Evolutionary conservation across 2,113 vertebrate genomes (phyloP).

Genomic region (Callionymus lyra): DNA sequence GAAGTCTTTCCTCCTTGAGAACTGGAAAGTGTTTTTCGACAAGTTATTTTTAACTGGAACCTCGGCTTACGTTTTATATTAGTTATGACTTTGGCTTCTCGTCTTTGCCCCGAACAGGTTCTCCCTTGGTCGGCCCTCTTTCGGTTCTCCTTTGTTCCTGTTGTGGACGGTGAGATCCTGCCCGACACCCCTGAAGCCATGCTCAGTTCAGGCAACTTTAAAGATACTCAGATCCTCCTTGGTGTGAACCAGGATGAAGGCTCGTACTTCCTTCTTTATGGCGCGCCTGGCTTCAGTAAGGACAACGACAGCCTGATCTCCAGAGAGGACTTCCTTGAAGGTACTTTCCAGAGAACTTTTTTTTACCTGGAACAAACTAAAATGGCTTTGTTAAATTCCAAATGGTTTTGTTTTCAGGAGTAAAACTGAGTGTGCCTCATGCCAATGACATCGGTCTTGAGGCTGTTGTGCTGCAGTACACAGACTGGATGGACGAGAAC

Average conservation of each 20-base stretch:
- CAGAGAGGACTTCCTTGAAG: slow-evolving; percentile 80
- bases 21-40: too few species aligned
- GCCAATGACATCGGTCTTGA: slow-evolving; percentile 83
- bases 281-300: slow-evolving; percentile 87
- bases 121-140: slow-evolving; percentile 67
- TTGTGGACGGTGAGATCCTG: slow-evolving; percentile 80
- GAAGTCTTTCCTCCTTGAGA: too few species aligned
- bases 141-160: slow-evolving; percentile 84
- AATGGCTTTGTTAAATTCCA: too few species aligned
- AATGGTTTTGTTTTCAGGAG: slow-evolving; percentile 46
- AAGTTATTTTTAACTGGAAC: too few species aligned
- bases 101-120: slow-evolving; percentile 31
- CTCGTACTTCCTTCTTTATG: slow-evolving; percentile 83
- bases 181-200: slow-evolving; percentile 77
- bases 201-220: slow-evolving; percentile 71
- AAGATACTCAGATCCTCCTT: slow-evolving; percentile 73
- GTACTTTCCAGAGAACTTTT: slow-evolving; percentile 28
- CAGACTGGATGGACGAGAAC: slow-evolving; percentile 84
- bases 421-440: slow-evolving; percentile 80
- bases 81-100: too few species aligned
- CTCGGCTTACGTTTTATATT: too few species aligned
- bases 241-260: slow-evolving; percentile 89
- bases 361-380: too few species aligned
- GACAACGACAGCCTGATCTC: slow-evolving; percentile 86
- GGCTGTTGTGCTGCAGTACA: slow-evolving; percentile 85